Evolutionary conservation across 1,140 invertebrate species (phyloP), one percentile per base, ranked within the genome.

Genomic region (Geopemphigus sp.): DNA sequence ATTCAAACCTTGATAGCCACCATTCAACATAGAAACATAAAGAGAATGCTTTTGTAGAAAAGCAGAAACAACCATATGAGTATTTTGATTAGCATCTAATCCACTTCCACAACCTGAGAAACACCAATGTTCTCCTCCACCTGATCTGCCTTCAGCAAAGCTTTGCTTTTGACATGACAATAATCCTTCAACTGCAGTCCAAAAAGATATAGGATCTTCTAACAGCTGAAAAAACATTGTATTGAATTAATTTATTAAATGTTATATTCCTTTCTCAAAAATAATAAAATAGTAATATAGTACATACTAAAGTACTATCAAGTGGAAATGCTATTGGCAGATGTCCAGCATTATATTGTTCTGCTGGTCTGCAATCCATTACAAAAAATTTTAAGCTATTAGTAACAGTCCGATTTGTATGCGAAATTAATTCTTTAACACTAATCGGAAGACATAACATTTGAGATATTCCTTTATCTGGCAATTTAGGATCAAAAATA

Each of bases 51-150:
- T 94, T 86, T 98, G 96, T 54, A 99, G 88, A 87, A 99, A 99
- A 80, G 95, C 95, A 12, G 97, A 95, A 14, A 99, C 94, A 39
- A 98, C 96, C 98, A 99, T 99, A 84, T 98, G 93, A 6, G 97
- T 95, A 85, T 97, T 97, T 84, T 94, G 94, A 86, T 99, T 97
- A 87, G 98, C 96, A 84, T 98, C 95, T 83, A 95, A 92, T 50
- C 94, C 89, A 63, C 74, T 78, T 8, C 97, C 97, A 83, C 95
- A 97, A 70, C 98, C 98, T 83, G 99, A 90, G 85, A 99, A 98
- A 85, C 97, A 98, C 66, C 99, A 88, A 86, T 99, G 97, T 87
- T 99, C 95, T 32, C 96, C 96, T 80, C 94, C 95, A 32, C 95
- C 95, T 82, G 92, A 89, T 0, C 95, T 95, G 50, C 94, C 93